Base-by-base conservation (phyloP, 2,888 invertebrate genomes). In the Leptopilina myrica region DNA sequence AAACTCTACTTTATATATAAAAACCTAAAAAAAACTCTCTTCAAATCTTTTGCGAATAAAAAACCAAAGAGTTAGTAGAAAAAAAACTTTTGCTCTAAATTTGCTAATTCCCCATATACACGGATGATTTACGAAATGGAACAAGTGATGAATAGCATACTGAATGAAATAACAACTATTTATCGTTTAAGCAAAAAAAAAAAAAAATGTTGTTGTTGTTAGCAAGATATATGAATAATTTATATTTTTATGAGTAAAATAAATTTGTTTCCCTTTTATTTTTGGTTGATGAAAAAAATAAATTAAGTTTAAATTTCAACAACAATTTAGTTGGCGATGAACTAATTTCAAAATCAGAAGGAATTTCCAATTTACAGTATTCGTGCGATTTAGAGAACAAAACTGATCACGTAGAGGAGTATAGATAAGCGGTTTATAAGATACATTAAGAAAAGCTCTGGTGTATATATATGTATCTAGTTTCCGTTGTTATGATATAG, bases 81-180 rank as follows among this genome's bases (percentile, higher is more conserved):
- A 62, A 62, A 14, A 62, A 14, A 20, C n/a, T 14, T 20, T 8
- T 62, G 15, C 62, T 62, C 62, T 20, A 62, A 62, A 62, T 62
- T 62, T 62, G 64, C 26, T 64, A 64, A 26, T 33, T 64, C 33
- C 26, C 33, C 7, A 46, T 1, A 46, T 26, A 64, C 14, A 5
- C 7, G 33, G 65, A 65, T 65, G 66, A 66, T 66, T 66, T 66
- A 46, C 66, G 46, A 66, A 66, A 66, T 33, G 43, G 15, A 11
- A 12, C 9, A 46, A 11, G 66, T 66, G 43, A 66, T 66, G 20
- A 15, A 66, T 43, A 46, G 66, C 9, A 66, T 14, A 33, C 33
- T 43, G 46, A 66, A 15, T 66, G 46, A 43, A 33, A n/a, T n/a
- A n/a, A 33, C 15, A 46, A 3, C 43, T 9, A 66, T 46, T 66